Evolutionary conservation across 2,888 invertebrate species (phyloP).

Genomic region (Thyatira batis): DNA sequence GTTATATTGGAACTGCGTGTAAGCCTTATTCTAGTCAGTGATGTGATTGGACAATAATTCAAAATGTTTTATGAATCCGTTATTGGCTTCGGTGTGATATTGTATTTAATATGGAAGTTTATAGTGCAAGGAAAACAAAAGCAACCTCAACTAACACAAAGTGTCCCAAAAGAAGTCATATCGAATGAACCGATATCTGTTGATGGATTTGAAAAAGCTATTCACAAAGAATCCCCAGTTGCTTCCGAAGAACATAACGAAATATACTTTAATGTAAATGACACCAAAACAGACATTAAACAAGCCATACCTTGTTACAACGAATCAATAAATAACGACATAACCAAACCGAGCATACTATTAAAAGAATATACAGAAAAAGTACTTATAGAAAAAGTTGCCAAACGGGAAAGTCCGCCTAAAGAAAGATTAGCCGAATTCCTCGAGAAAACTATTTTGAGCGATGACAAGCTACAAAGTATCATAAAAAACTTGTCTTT

Average conservation of each 20-base stretch:
- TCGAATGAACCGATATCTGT: not conserved
- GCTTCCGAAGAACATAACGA: slow-evolving; percentile 6
- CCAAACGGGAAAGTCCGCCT: slow-evolving; percentile 69
- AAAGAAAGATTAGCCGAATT: slow-evolving; percentile 72
- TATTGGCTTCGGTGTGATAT: slow-evolving; percentile 60
- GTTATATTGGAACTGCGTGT: slow-evolving; percentile 36
- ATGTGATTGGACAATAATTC: slow-evolving; percentile 54
- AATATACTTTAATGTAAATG: slow-evolving; percentile 4
- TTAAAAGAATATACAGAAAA: slow-evolving; percentile 46
- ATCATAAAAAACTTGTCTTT: slow-evolving; percentile 73
- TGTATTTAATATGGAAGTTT: slow-evolving; percentile 68
- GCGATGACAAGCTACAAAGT: slow-evolving; percentile 72
- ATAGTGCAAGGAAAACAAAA: slow-evolving; percentile 36
- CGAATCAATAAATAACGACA: slow-evolving; percentile 15
- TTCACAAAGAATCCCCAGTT: slow-evolving; percentile 10
- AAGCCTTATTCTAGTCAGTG: slow-evolving; percentile 57
- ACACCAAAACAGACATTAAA: slow-evolving; percentile 6
- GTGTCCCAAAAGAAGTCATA: not conserved
- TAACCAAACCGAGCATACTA: slow-evolving; percentile 41
- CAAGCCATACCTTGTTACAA: not conserved
- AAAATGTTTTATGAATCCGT: slow-evolving; percentile 72
- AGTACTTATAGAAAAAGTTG: slow-evolving; percentile 28
- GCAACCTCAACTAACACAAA: slow-evolving; percentile 18
- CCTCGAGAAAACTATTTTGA: slow-evolving; percentile 72
- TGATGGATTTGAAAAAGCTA: slow-evolving; percentile 1